Base-by-base conservation (phyloP, 2,888 invertebrate genomes). In the Cerceris rybyensis region DNA sequence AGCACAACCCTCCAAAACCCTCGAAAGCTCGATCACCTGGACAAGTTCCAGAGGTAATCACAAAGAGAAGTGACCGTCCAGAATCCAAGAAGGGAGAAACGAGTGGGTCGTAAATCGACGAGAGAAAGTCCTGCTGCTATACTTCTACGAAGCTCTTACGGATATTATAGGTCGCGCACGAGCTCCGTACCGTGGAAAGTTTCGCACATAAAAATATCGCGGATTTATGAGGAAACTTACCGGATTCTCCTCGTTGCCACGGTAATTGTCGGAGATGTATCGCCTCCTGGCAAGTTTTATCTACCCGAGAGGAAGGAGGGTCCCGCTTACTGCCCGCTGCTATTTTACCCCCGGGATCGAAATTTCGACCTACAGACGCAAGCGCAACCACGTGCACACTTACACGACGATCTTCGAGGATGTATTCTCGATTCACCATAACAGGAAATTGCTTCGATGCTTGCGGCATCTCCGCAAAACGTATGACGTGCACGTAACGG, bases 241-340 rank as follows among this genome's bases (percentile, higher is more conserved):
- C 70, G 84, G 76, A 76, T 77, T 77, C 67, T 74, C 57, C 78
- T 83, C 77, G 84, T 80, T 84, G 86, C 82, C 86, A 78, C 79
- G 82, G 89, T 89, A 89, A 89, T 89, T 89, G 88, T 87, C 87
- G 81, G 82, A 87, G 88, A 89, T 87, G 87, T 88, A 89, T 89
- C 85, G 86, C 81, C 82, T 76, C 65, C 76, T 68, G 68, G 78
- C 80, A 82, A 87, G 83, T 88, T 89, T 88, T 89, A 88, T 87
- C 89, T 76, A 71, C 75, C 63, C 59, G 75, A 28, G 69, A 78
- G 82, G 70, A 67, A 61, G 60, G 54, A 52, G 49, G 39, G 42
- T 16, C 60, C 76, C 58, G 66, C 69, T 70, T 64, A 50, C 84
- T 64, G 65, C 54, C 60, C 46, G 49, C 54, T 46, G 70, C 72